Evolutionary conservation across 2,888 invertebrate species (phyloP), one percentile per base, ranked within the genome.

Genomic region (Callimorpha dominula): DNA sequence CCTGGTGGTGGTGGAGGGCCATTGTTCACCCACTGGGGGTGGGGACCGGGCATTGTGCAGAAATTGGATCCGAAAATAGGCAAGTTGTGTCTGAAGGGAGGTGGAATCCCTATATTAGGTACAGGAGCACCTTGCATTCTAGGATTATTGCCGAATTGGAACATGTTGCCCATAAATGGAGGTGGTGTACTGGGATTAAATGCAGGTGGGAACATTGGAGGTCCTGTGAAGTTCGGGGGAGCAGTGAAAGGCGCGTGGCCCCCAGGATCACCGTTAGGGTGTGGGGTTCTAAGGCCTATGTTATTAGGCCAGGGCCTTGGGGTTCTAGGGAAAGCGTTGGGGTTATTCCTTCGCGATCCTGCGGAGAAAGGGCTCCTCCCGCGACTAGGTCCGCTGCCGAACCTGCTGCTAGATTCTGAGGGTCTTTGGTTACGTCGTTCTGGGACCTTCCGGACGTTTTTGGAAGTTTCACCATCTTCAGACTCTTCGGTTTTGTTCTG

Each of bases 1-100:
- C 94, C 94, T 8, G 94, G 95, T 0, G 95, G 95, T 0, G 94
- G 95, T 0, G 94, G 95, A 7, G 92, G 91, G 4, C 87, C 90
- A 65, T 88, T 85, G 78, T 86, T 90, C 70, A 87, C 82, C 93
- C 94, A 94, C 77, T 90, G 93, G 4, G 92, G 90, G 1, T 86
- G 90, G 0, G 89, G 81, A 0, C 88, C 89, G 9, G 88, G 70
- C 80, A 89, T 78, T 72, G 79, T 86, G 81, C 91, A 90, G 82
- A 83, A 91, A 77, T 83, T 87, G 7, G 91, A 81, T 8, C 91
- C 91, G 76, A 93, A 91, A 4, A 91, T 77, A 0, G 93, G 91
- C 66, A 84, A 76, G 66, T 86, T 88, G 68, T 87, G 89, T 54
- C 90, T 78, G 79, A 90, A 90, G 0, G 87, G 87, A 11, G 87